A percentile compares a stretch with the other conserved stretches of the same genome.
phyloP scores from a whole-genome alignment of 1,140 invertebrate genomes.

The Gryon sp. region DNA sequence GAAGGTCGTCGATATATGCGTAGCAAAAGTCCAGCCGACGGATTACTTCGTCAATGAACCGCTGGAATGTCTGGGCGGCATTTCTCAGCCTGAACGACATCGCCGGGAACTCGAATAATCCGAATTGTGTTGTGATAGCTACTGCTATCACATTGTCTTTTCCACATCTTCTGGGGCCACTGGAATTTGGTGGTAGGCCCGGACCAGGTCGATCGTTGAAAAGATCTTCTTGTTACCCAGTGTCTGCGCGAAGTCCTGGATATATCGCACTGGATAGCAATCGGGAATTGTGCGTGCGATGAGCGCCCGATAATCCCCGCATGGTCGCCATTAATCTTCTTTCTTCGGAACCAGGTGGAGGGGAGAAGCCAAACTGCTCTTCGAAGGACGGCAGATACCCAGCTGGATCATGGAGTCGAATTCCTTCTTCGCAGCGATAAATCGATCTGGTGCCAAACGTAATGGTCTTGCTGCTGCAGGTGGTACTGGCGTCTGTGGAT shows the following conservation, averaged over 20 bases:
- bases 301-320: slow-evolving; percentile 75
- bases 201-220: no score
- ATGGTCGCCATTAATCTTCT: slow-evolving; percentile 60
- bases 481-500: slow-evolving; percentile 59
- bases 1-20: slow-evolving; percentile 25
- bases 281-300: no score
- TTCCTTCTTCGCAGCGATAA: slow-evolving; percentile 31
- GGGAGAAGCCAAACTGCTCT: no score
- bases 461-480: slow-evolving; percentile 68
- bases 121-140: no score
- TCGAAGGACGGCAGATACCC: slow-evolving; percentile 65
- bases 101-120: no score
- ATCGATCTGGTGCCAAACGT: slow-evolving; percentile 69
- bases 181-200: slow-evolving; percentile 8
- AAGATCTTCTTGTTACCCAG: not conserved
- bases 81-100: no score
- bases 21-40: slow-evolving; percentile 1
- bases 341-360: slow-evolving; percentile 22
- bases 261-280: no score
- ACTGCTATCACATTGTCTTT: no score
- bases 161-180: no score
- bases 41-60: not conserved
- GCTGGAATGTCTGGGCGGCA: not conserved
- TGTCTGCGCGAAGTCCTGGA: no score
- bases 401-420: slow-evolving; percentile 49